Percentiles rank a stretch among this genome's conserved stretches.
Conservation (phyloP, 2,113 vertebrate species). For the Suricata suricatta region DNA sequence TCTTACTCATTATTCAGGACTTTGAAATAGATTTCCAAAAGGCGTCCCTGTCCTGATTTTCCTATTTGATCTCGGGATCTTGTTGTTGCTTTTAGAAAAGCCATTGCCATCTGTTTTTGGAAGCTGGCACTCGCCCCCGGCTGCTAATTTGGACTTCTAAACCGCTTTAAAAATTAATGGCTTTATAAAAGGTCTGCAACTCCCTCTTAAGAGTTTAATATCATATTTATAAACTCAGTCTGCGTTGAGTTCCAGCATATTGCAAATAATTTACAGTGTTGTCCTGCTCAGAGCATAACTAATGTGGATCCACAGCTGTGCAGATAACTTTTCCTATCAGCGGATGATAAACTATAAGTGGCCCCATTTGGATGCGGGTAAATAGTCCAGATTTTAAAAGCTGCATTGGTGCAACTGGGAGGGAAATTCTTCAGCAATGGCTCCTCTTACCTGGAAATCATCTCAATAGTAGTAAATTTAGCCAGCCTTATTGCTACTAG, state of each 20-base stretch:
- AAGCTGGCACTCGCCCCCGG: neutral
- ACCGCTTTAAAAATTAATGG: conserved; percentile 74
- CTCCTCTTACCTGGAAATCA: conserved; percentile 54
- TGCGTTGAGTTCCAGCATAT: conserved; percentile 70
- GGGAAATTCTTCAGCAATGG: neutral
- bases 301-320: conserved; percentile 73
- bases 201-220: conserved; percentile 76
- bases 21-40: conserved; percentile 59
- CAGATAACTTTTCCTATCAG: conserved; percentile 74
- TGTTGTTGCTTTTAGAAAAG: conserved; percentile 52
- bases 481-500: neutral
- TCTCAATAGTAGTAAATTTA: neutral
- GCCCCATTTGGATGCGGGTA: conserved; percentile 64
- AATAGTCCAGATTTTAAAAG: conserved; percentile 67
- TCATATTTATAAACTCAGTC: conserved; percentile 77
- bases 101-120: conserved; percentile 63
- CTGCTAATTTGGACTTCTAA: conserved; percentile 70
- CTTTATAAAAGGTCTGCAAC: conserved; percentile 72
- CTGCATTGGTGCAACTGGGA: neutral
- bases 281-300: conserved; percentile 71
- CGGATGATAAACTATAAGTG: conserved; percentile 74
- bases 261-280: conserved; percentile 80
- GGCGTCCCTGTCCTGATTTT: neutral
- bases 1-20: conserved; percentile 1
- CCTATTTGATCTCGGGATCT: conserved; percentile 48